Conservation (phyloP, 2,113 vertebrate genomes). For the Nannobrachium achirus region DNA sequence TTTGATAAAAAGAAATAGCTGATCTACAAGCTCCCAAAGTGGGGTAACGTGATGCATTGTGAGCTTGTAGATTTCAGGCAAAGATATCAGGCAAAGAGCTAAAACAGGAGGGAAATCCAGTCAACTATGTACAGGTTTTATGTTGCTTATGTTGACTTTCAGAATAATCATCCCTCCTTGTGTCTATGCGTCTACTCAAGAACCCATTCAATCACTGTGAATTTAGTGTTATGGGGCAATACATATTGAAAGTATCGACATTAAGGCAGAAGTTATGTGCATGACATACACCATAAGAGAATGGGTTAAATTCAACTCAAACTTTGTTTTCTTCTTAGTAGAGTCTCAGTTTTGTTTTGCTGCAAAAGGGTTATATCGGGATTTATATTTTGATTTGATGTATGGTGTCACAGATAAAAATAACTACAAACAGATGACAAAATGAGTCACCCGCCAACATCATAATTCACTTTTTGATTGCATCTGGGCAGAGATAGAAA, state of each 20-base stretch:
- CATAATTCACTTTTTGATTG: conserved; percentile 40
- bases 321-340: conserved; percentile 2
- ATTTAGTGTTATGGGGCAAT: conserved; percentile 43
- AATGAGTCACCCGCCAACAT: conserved; percentile 7
- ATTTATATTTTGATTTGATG: conserved; percentile 15
- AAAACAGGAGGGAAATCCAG: no score
- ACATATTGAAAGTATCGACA: conserved; percentile 47
- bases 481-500: conserved; percentile 73
- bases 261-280: conserved; percentile 75
- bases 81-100: no score
- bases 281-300: conserved; percentile 29
- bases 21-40: no score
- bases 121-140: no score
- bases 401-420: conserved; percentile 73
- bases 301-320: conserved; percentile 24
- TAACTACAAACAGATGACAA: conserved; percentile 5
- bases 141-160: background rate
- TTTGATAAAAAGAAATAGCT: no score
- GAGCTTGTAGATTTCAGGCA: no score
- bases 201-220: conserved; percentile 43
- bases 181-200: background rate
- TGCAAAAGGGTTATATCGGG: background rate
- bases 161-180: conserved; percentile 4
- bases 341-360: conserved; percentile 1
- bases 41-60: no score